Percentiles rank a stretch among this genome's conserved stretches.
Conservation (phyloP, 2,113 vertebrate genomes). For the Entelurus aequoreus region DNA sequence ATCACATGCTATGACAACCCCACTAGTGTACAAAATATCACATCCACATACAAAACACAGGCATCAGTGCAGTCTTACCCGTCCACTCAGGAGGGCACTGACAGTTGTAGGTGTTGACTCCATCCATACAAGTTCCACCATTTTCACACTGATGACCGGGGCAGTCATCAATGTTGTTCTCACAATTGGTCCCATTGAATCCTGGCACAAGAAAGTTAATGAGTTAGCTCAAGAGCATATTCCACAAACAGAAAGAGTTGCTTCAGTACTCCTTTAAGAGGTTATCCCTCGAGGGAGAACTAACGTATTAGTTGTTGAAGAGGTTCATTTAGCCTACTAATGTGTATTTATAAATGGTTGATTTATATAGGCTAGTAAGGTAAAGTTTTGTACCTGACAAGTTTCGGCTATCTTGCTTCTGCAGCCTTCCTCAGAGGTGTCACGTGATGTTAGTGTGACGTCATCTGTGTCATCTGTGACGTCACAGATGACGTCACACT, state of each 20-base stretch:
- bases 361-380: too few species aligned
- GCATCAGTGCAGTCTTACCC: slow-evolving; percentile 66
- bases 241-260: too few species aligned
- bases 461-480: too few species aligned
- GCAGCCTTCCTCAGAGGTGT: too few species aligned
- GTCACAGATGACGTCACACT: too few species aligned
- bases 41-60: neutral
- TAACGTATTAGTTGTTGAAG: neutral
- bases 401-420: too few species aligned
- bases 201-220: slow-evolving; percentile 61
- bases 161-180: slow-evolving; percentile 89
- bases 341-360: too few species aligned
- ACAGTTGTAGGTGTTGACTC: slow-evolving; percentile 95
- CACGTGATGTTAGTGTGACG: too few species aligned
- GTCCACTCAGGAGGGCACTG: slow-evolving; percentile 94
- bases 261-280: too few species aligned
- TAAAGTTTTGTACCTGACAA: too few species aligned
- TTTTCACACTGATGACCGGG: slow-evolving; percentile 87
- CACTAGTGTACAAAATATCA: neutral
- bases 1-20: neutral
- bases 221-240: neutral
- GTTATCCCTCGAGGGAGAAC: neutral
- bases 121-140: slow-evolving; percentile 88
- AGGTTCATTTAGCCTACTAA: too few species aligned
- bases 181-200: slow-evolving; percentile 87